Percentiles rank a stretch among this genome's conserved stretches.
Conservation (phyloP, 2,888 invertebrate species). For the Tiphia femorata region DNA sequence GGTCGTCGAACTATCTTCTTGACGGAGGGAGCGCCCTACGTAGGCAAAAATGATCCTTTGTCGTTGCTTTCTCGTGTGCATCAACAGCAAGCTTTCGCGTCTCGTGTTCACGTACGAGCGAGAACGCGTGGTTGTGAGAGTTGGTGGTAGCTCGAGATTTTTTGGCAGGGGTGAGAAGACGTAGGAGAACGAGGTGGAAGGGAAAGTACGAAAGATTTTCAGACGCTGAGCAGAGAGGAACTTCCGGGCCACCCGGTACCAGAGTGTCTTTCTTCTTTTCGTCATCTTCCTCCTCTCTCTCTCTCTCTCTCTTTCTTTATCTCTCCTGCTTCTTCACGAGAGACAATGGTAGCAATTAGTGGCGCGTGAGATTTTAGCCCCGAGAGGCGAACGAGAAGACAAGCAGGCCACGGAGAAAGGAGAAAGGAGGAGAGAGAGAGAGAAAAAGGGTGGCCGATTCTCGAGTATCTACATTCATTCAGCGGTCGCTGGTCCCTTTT, state of each 20-base stretch:
- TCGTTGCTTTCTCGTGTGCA: too few relatives aligned
- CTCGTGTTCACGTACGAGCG: too few relatives aligned
- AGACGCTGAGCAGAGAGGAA: neutral
- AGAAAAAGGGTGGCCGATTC: slow-evolving; percentile 25
- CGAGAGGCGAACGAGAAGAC: slow-evolving; percentile 17
- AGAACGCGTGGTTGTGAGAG: too few relatives aligned
- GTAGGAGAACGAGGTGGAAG: neutral
- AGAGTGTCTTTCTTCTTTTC: too few relatives aligned
- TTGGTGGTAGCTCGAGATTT: too few relatives aligned
- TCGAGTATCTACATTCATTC: slow-evolving; percentile 39
- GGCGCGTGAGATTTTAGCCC: slow-evolving; percentile 45
- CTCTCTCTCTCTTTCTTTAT: too few relatives aligned
- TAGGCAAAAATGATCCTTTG: too few relatives aligned
- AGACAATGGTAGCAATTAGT: slow-evolving; percentile 53
- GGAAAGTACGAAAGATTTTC: neutral
- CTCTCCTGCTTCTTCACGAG: slow-evolving; percentile 16
- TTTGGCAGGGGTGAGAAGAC: too few relatives aligned
- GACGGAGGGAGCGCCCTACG: too few relatives aligned
- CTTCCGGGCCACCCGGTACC: neutral
- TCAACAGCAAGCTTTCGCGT: too few relatives aligned
- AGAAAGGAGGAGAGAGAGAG: neutral
- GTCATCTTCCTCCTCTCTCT: too few relatives aligned
- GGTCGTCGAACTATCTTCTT: too few relatives aligned
- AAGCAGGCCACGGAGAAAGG: neutral
- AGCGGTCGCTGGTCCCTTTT: slow-evolving; percentile 27